Evolutionary conservation across 2,113 vertebrate genomes (phyloP).

Genomic region (Loxodonta africana): DNA sequence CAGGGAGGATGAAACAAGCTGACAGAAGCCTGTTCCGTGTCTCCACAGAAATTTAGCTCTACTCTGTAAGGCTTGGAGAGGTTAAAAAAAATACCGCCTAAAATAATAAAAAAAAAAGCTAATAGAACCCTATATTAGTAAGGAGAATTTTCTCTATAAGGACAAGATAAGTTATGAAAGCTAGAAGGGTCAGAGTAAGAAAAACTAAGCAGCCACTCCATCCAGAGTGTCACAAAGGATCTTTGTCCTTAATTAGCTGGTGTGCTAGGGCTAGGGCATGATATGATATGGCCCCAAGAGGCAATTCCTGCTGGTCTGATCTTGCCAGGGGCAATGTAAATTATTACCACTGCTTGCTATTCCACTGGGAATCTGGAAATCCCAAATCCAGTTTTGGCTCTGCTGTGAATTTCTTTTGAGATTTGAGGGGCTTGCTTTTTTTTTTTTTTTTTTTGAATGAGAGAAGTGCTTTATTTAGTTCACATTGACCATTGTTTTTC

Average conservation of each 20-base stretch:
- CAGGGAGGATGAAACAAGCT: conserved; percentile 45
- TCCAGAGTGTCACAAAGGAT: not conserved
- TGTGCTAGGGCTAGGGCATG: not conserved
- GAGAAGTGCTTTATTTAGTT: conserved; percentile 61
- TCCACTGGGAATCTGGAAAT: not conserved
- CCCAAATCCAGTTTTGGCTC: not conserved
- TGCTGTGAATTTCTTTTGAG: not conserved
- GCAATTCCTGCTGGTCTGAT: not conserved
- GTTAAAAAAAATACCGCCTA: conserved; percentile 42
- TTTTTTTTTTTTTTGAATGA: not conserved
- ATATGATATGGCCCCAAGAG: not conserved
- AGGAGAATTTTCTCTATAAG: not conserved
- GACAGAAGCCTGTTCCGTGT: not conserved
- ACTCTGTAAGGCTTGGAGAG: not conserved
- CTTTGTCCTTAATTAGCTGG: not conserved
- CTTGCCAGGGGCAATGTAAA: not conserved
- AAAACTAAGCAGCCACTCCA: not conserved
- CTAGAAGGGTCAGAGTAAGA: conserved; percentile 9
- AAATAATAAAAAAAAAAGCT: too few species aligned
- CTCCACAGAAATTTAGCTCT: conserved; percentile 69
- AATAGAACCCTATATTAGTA: conserved; percentile 20
- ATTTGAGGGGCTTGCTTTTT: not conserved
- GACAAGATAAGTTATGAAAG: conserved; percentile 38
- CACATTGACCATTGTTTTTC: not conserved
- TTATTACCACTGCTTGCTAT: not conserved